Base-by-base conservation (phyloP, 2,888 invertebrate genomes). In the Zootermopsis nevadensis region DNA sequence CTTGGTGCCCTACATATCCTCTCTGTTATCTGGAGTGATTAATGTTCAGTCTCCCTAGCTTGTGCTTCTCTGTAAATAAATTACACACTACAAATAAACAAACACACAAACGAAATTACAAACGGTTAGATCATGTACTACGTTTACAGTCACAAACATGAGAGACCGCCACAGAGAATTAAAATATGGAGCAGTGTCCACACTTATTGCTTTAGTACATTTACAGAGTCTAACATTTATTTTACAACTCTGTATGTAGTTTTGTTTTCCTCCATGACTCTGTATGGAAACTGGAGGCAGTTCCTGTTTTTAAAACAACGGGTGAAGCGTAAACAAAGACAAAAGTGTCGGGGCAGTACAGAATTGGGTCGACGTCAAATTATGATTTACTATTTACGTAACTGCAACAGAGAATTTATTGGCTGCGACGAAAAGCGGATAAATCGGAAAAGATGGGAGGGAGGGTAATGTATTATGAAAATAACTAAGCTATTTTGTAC, bases 11-110 rank as follows among this genome's bases (percentile, higher is more conserved):
- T 74, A 74, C 38, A 74, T 74, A 74, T 74, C 74, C 74, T 74
- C 35, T 38, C 33, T 42, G 74, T 74, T 74, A 74, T 74, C 74
- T 74, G n/a, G 74, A n/a, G 74, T 74, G 74, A 74, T 74, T 74
- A 74, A 74, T 74, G 74, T 38, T 38, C 38, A 74, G 74, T 74
- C 74, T 74, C 74, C 74, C 74, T n/a, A 38, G n/a, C 74, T n/a
- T 38, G 74, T 74, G 69, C 69, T 74, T 42, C 35, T 38, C 24
- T 79, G 79, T 79, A 60, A 66, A 79, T 79, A 79, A 79, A 79
- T 79, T 79, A 79, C 79, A 79, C 79, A 66, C 79, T 79, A 79
- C 77, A 48, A 77, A 77, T 53, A 77, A 24, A 76, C 77, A 74
- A 74, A 74, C 74, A 74, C 22, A 74, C 74, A 27, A 60, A 60